Conservation (phyloP, 2,888 invertebrate species). For the Melitaea athalia region DNA sequence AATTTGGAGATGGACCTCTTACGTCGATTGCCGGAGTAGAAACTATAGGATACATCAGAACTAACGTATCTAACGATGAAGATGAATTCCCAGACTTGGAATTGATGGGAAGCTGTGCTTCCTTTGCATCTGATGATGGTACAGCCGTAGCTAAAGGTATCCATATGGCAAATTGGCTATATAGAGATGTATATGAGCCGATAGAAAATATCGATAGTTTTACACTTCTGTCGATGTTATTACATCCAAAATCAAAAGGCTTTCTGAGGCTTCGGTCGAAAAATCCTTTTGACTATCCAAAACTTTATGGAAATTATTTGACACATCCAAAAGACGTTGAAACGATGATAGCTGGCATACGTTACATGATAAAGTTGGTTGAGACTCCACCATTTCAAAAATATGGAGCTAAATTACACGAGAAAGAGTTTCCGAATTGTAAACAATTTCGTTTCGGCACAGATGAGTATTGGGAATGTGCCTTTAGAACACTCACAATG, state of each 20-base stretch:
- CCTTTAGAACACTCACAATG: slow-evolving; percentile 80
- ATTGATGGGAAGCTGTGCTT: slow-evolving; percentile 81
- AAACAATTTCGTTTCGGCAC: slow-evolving; percentile 74
- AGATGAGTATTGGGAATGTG: slow-evolving; percentile 87
- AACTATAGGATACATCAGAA: slow-evolving; percentile 82
- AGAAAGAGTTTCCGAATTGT: slow-evolving; percentile 81
- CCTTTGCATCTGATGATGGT: slow-evolving; percentile 82
- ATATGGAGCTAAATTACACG: slow-evolving; percentile 82
- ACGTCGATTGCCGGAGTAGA: slow-evolving; percentile 82
- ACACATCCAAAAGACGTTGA: slow-evolving; percentile 83
- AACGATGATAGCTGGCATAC: slow-evolving; percentile 82
- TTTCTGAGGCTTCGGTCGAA: slow-evolving; percentile 83
- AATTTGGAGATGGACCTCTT: slow-evolving; percentile 77
- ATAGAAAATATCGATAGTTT: slow-evolving; percentile 73
- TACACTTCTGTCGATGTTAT: slow-evolving; percentile 77
- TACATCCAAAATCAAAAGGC: slow-evolving; percentile 86
- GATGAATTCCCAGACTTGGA: slow-evolving; percentile 85
- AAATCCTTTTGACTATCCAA: slow-evolving; percentile 85
- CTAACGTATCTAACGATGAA: slow-evolving; percentile 77
- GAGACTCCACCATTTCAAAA: slow-evolving; percentile 82
- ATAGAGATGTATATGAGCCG: slow-evolving; percentile 65
- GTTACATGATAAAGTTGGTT: slow-evolving; percentile 79
- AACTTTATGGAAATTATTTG: slow-evolving; percentile 88
- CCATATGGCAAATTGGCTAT: slow-evolving; percentile 66
- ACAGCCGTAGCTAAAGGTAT: slow-evolving; percentile 65